Conservation (phyloP, 1,140 invertebrate genomes). For the Lysiphlebus fabarum region DNA sequence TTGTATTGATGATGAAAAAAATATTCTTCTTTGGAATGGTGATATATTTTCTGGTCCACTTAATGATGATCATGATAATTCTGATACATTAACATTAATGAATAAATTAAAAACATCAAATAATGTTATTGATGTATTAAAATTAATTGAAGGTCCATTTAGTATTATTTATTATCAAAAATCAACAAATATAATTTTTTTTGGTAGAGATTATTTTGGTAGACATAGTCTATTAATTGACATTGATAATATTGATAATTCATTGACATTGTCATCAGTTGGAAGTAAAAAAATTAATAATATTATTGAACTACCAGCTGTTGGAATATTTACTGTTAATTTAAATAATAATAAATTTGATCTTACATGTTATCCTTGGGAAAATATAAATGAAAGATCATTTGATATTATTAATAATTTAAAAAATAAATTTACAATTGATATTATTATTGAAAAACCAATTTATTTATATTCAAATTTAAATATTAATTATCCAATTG, state of each 20-base stretch:
- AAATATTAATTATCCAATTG: too few relatives aligned
- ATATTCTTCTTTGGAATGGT: slow-evolving; percentile 76
- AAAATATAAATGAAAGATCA: slow-evolving; percentile 39
- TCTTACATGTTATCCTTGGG: slow-evolving; percentile 51
- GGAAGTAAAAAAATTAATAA: slow-evolving; percentile 57
- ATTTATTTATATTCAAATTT: neutral
- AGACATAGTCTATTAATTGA: slow-evolving; percentile 77
- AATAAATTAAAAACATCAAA: slow-evolving; percentile 39
- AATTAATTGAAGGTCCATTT: slow-evolving; percentile 74
- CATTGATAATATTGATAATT: slow-evolving; percentile 42
- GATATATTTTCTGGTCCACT: slow-evolving; percentile 67
- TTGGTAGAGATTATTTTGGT: slow-evolving; percentile 82
- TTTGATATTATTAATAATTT: slow-evolving; percentile 42
- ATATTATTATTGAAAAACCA: slow-evolving; percentile 34
- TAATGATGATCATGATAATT: slow-evolving; percentile 38
- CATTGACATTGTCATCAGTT: slow-evolving; percentile 61
- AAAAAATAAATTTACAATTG: slow-evolving; percentile 41
- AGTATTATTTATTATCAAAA: slow-evolving; percentile 78
- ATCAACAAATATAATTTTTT: slow-evolving; percentile 64
- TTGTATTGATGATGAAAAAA: slow-evolving; percentile 54
- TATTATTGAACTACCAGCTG: slow-evolving; percentile 66
- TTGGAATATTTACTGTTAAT: slow-evolving; percentile 67
- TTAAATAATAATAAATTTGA: slow-evolving; percentile 50
- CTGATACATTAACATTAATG: slow-evolving; percentile 52
- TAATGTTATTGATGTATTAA: slow-evolving; percentile 53